Percentiles rank a stretch among this genome's conserved stretches.
These are phyloP conservation scores for Heterohyrax brucei DNA, from an alignment of 2,797 vertebrate genomes.

Conservation along the genomic window DNA sequence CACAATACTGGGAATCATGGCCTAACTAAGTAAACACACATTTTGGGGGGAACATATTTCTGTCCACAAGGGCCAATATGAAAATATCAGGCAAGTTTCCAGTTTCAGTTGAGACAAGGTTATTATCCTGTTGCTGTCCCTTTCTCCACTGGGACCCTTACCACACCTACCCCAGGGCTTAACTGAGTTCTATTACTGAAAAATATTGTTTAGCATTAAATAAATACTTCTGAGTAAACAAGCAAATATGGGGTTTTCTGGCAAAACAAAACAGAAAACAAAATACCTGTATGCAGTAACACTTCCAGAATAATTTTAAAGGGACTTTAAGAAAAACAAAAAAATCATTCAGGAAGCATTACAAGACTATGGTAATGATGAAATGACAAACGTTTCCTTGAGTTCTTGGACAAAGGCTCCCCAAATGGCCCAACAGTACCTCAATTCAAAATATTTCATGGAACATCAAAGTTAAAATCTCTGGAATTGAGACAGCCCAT, in stretches of 20 bases:
- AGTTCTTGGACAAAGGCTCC: neutral
- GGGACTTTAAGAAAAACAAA: neutral
- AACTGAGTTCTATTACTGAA: neutral
- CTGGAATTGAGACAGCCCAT: neutral
- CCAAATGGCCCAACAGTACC: neutral
- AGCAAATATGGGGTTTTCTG: neutral
- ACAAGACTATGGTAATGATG: neutral
- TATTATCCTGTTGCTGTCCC: neutral
- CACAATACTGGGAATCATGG: too few relatives aligned
- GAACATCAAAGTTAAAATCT: neutral
- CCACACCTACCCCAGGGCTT: neutral
- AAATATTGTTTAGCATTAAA: neutral
- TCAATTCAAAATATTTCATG: neutral
- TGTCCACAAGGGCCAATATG: too few relatives aligned
- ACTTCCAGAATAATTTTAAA: constrained; percentile 36
- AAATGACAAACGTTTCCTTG: neutral
- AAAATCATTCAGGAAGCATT: neutral
- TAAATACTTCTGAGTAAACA: neutral
- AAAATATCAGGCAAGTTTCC: neutral
- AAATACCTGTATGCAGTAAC: neutral
- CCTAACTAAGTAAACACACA: too few relatives aligned
- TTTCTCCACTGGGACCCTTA: neutral
- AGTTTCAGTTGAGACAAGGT: neutral
- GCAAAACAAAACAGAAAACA: neutral
- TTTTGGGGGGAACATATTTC: too few relatives aligned